Evolutionary conservation across 2,797 vertebrate species (phyloP).

Genomic region (Okamejei kenojei): DNA sequence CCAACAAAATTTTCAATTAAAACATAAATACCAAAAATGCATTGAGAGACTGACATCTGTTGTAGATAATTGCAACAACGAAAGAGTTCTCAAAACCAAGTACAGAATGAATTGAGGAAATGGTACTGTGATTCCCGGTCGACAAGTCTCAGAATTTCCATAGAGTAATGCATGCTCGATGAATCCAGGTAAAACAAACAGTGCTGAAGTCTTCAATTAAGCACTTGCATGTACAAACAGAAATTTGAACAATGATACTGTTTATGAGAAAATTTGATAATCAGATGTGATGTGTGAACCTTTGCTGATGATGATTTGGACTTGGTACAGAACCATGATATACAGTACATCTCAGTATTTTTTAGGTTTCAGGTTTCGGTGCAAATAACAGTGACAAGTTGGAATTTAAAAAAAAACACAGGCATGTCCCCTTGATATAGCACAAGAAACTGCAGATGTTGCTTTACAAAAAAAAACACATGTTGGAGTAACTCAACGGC

Average conservation of each 20-base stretch:
- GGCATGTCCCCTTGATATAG: not conserved
- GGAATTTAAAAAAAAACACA: not conserved
- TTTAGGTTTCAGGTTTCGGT: not conserved
- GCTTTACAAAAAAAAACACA: no score
- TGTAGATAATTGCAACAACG: not conserved
- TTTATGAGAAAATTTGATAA: not conserved
- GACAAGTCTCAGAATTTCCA: constrained; percentile 19
- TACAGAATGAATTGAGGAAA: not conserved
- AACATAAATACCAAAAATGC: not conserved
- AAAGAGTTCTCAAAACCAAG: not conserved
- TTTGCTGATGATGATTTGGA: not conserved
- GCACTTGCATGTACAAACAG: not conserved
- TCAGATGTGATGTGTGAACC: not conserved
- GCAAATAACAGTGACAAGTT: not conserved
- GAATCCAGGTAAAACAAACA: not conserved
- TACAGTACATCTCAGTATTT: not conserved
- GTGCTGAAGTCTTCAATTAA: not conserved
- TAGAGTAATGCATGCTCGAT: not conserved
- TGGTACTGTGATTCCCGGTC: not conserved
- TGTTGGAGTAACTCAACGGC: no score
- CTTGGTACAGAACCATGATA: not conserved
- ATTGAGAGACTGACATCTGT: not conserved
- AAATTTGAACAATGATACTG: not conserved
- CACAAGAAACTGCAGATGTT: no score
- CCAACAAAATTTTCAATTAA: not conserved